Evolutionary conservation across 2,113 vertebrate genomes (phyloP), one percentile per base, ranked within the genome.

Genomic region (Oncorhynchus keta): DNA sequence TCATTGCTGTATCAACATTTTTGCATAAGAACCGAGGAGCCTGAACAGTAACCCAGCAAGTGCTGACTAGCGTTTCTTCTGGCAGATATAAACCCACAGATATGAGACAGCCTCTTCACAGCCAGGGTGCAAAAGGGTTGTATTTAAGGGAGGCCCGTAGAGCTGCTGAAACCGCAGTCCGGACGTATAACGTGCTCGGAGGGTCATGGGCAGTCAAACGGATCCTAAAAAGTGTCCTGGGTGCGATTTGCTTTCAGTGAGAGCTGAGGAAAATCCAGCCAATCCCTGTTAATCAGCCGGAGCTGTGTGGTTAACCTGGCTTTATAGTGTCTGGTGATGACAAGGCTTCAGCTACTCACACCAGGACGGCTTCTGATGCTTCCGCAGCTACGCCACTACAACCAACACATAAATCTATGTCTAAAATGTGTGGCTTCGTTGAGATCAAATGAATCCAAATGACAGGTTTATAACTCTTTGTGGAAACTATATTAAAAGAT

Each of bases 11-110:
- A 84, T 87, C 64, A 74, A 73, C 76, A 79, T 74, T 79, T 81
- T 86, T 66, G 79, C 68, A 79, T 83, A 71, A 83, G 77, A 45
- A 45, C 81, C 81, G 70, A 74, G 73, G 84, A 86, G 83, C 74
- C 76, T 78, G 66, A 64, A 76, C 81, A 84, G 76, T 48, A 12
- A 45, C 39, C 39, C 8, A 45, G 39, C 0, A 45, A 45, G 35
- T 55, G 57, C 77, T 78, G 84, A 81, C 57, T 70, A 68, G 76
- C 55, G 67, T 79, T 85, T 85, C 84, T 81, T 48, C 57, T 88
- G 84, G 87, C 87, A 86, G 76, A 55, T 55, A 55, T 55, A 55
- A 55, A 55, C 51, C 4, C 13, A 18, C 12, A 55, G 12, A 55
- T 18, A 55, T 55, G 5, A 62, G 59, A 62, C n/a, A 16, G 59